A percentile compares a stretch with the other conserved stretches of the same genome.
Evolutionary conservation across 2,113 vertebrate species (phyloP).

Genomic region (Poeciliopsis prolifica): DNA sequence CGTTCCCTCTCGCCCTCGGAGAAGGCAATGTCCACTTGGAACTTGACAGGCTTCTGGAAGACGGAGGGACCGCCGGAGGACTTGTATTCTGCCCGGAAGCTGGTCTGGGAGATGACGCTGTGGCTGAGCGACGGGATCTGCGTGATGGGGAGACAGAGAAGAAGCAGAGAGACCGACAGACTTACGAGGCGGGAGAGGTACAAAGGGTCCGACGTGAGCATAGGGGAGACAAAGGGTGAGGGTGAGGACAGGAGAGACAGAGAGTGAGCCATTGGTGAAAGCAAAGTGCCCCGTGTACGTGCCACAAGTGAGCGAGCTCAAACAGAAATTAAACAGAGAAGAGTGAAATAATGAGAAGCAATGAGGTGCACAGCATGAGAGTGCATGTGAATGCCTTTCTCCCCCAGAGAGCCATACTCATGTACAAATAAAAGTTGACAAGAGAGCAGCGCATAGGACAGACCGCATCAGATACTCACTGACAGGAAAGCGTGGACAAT

Average conservation of each 20-base stretch:
- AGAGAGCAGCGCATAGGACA: slow-evolving; percentile 27
- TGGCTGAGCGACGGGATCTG: slow-evolving; percentile 95
- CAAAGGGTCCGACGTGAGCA: slow-evolving; percentile 64
- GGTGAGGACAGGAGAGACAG: slow-evolving; percentile 72
- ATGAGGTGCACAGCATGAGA: slow-evolving; percentile 54
- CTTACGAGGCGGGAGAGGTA: slow-evolving; percentile 72
- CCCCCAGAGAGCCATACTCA: slow-evolving; percentile 53
- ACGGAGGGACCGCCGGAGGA: slow-evolving; percentile 90
- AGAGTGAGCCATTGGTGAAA: slow-evolving; percentile 73
- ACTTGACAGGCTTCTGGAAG: slow-evolving; percentile 95
- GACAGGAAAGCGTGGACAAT: slow-evolving; percentile 94
- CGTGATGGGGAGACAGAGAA: slow-evolving; percentile 60
- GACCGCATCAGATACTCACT: slow-evolving; percentile 77
- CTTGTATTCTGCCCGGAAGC: slow-evolving; percentile 93
- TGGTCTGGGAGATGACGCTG: slow-evolving; percentile 93
- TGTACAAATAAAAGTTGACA: slow-evolving; percentile 27
- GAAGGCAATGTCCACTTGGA: slow-evolving; percentile 93
- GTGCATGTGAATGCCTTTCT: slow-evolving; percentile 20
- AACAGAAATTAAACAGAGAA: slow-evolving; percentile 41
- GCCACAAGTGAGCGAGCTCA: slow-evolving; percentile 55
- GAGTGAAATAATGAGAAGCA: slow-evolving; percentile 56
- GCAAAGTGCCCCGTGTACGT: slow-evolving; percentile 60
- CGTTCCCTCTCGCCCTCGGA: slow-evolving; percentile 86
- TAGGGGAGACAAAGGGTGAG: slow-evolving; percentile 75
- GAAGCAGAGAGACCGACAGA: slow-evolving; percentile 74